Percentiles rank a stretch among this genome's conserved stretches.
Evolutionary conservation across 2,113 vertebrate species (phyloP).

Genomic region (Melospiza georgiana): DNA sequence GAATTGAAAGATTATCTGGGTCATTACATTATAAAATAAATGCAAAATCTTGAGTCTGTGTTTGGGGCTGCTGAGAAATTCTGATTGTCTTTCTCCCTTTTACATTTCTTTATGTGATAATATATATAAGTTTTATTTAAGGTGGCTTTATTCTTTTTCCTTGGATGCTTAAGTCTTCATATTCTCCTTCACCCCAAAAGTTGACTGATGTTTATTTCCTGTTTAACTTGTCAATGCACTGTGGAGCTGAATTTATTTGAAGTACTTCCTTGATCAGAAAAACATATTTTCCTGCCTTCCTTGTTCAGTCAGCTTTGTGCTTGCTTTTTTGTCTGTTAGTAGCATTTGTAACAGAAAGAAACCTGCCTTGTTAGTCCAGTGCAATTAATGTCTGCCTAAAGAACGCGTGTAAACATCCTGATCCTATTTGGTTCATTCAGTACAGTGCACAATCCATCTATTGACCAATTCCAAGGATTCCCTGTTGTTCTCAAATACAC

Average conservation of each 20-base stretch:
- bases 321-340: neutral
- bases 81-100: neutral
- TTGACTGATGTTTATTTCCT: neutral
- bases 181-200: neutral
- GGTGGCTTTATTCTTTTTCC: neutral
- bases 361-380: neutral
- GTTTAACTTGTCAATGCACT: neutral
- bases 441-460: neutral
- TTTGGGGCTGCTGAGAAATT: neutral
- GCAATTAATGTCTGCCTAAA: neutral
- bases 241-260: neutral
- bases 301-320: neutral
- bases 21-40: neutral
- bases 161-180: neutral
- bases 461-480: constrained; percentile 1
- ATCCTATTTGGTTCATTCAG: neutral
- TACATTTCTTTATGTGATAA: neutral
- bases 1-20: neutral
- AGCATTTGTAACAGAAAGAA: neutral
- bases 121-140: neutral
- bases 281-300: neutral
- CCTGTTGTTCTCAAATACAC: neutral
- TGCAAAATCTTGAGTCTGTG: neutral
- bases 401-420: neutral
- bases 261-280: neutral